These are phyloP conservation scores for Shinisaurus crocodilurus DNA, from an alignment of 2,113 vertebrate genomes.

Conservation along the genomic window DNA sequence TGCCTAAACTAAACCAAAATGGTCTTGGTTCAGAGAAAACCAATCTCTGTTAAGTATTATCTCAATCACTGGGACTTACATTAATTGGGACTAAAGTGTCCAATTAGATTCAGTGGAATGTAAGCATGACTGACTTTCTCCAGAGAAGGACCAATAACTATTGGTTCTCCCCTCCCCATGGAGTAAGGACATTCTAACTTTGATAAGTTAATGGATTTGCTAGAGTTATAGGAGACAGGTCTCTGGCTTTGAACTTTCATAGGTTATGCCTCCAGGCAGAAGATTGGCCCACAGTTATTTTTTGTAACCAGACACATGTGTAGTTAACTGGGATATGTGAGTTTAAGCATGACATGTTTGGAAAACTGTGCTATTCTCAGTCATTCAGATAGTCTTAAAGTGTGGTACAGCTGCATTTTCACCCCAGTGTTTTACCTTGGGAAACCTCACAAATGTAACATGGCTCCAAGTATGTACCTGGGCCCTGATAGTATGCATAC, in stretches of 20 bases:
- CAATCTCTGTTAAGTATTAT: background rate
- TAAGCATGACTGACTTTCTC: background rate
- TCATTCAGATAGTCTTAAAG: too few species aligned
- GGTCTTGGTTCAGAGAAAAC: background rate
- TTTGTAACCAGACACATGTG: background rate
- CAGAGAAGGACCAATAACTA: too few species aligned
- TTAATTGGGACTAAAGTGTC: background rate
- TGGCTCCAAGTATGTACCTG: too few species aligned
- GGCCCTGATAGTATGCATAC: too few species aligned
- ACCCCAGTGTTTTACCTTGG: too few species aligned
- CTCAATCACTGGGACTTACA: background rate
- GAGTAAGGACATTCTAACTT: background rate
- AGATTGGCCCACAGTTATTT: background rate
- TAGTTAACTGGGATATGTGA: background rate
- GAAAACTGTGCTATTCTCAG: background rate
- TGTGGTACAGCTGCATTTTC: too few species aligned
- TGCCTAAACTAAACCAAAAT: background rate
- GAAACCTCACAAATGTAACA: too few species aligned
- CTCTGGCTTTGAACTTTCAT: background rate
- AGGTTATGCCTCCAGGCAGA: background rate
- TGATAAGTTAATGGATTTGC: rapidly evolving
- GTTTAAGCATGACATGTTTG: background rate
- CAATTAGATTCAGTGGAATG: background rate
- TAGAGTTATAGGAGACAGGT: conserved; percentile 7
- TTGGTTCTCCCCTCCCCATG: too few species aligned